Percentiles rank a stretch among this genome's conserved stretches.
Conservation (phyloP, 2,113 vertebrate genomes). For the Lucifuga dentata region DNA sequence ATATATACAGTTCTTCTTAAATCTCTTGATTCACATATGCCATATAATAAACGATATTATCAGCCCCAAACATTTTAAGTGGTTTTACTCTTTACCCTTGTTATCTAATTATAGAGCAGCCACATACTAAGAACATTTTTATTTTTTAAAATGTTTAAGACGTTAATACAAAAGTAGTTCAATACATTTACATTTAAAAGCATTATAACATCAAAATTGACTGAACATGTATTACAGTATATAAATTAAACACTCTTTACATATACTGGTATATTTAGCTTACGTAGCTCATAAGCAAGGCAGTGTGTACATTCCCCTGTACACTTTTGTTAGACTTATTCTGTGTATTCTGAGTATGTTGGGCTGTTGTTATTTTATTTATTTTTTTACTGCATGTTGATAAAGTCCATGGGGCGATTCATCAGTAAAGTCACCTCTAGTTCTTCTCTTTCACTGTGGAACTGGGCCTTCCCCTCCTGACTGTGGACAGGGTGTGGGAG, state of each 20-base stretch:
- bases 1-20: no score
- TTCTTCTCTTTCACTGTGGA: conserved; percentile 83
- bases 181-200: neutral
- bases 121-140: neutral
- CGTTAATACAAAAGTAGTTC: no score
- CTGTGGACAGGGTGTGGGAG: conserved; percentile 88
- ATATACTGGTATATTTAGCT: neutral
- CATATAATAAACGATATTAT: no score
- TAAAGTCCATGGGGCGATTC: conserved; percentile 83
- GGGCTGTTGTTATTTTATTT: neutral
- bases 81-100: neutral
- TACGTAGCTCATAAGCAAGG: neutral
- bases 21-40: no score
- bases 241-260: neutral
- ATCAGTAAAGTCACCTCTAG: conserved; percentile 90
- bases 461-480: conserved; percentile 85
- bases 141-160: no score
- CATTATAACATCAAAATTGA: neutral
- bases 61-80: no score
- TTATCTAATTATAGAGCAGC: neutral
- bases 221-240: neutral
- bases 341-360: neutral
- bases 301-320: neutral
- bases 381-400: conserved; percentile 77
- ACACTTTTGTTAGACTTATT: neutral